A percentile compares a stretch with the other conserved stretches of the same genome.
phyloP scores from a whole-genome alignment of 2,113 vertebrate species.

The Laticauda colubrina region DNA sequence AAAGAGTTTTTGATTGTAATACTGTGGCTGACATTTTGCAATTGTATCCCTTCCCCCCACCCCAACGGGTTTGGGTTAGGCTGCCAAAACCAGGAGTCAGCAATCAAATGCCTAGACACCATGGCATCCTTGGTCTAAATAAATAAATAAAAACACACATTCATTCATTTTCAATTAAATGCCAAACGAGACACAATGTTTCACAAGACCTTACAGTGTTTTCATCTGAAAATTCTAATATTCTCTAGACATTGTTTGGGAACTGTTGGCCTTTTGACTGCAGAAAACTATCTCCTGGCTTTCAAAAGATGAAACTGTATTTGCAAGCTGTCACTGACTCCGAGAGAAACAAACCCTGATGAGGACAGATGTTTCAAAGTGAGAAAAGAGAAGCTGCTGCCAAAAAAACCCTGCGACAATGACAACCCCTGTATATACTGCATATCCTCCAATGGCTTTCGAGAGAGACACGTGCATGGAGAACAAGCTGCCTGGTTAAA shows the following conservation, averaged over 20 bases:
- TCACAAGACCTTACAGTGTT: not conserved
- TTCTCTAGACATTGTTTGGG: not conserved
- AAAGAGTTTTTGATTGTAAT: not conserved
- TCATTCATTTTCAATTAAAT: not conserved
- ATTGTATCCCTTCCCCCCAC: not conserved
- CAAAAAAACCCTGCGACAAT: not conserved
- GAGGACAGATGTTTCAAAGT: slow-evolving; percentile 31
- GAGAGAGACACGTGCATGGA: slow-evolving; percentile 38
- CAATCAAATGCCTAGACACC: not conserved
- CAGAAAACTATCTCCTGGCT: not conserved
- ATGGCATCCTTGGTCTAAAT: not conserved
- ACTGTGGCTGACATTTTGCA: not conserved
- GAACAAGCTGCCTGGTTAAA: not conserved
- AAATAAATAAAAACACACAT: not conserved
- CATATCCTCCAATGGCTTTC: slow-evolving; percentile 19
- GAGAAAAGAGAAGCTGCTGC: slow-evolving; percentile 2
- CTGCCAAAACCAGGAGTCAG: not conserved
- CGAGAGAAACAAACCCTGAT: slow-evolving; percentile 45
- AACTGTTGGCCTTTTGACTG: not conserved
- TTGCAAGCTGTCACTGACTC: slow-evolving; percentile 25
- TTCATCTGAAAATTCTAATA: not conserved
- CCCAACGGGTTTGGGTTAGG: not conserved
- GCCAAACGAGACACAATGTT: not conserved
- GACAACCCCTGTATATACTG: not conserved
- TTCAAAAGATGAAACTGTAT: slow-evolving; percentile 2